Evolutionary conservation across 2,888 invertebrate species (phyloP).

Genomic region (Leptogaster cylindrica): DNA sequence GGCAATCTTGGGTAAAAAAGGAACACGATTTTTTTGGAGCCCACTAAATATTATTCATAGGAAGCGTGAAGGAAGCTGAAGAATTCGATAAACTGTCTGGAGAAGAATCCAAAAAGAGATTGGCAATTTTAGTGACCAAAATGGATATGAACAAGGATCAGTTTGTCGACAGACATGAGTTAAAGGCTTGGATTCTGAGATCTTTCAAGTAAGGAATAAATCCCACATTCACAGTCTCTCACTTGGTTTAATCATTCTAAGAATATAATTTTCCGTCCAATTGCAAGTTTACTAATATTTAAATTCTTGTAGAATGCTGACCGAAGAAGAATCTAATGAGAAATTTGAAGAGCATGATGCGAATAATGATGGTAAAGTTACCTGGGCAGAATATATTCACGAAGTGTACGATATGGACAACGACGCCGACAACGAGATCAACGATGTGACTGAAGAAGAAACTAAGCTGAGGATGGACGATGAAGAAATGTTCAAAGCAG

Average conservation of each 20-base stretch:
- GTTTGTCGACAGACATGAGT: conserved; percentile 78
- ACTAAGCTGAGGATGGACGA: conserved; percentile 76
- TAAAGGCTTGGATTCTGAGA: conserved; percentile 90
- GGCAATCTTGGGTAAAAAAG: conserved; percentile 81
- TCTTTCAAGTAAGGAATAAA: conserved; percentile 76
- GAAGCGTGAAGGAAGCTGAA: conserved; percentile 89
- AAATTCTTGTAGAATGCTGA: conserved; percentile 70
- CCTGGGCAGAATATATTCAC: conserved; percentile 89
- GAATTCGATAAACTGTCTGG: conserved; percentile 87
- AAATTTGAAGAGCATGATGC: conserved; percentile 85
- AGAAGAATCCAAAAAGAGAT: conserved; percentile 81
- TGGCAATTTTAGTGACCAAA: conserved; percentile 76
- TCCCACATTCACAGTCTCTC: not conserved
- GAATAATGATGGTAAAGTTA: conserved; percentile 79
- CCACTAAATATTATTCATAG: conserved; percentile 60
- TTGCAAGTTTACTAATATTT: not conserved
- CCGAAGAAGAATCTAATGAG: conserved; percentile 86
- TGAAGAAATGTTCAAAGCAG: conserved; percentile 81
- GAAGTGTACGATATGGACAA: conserved; percentile 83
- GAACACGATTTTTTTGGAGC: not conserved
- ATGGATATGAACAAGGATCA: conserved; percentile 89
- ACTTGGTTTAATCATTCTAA: no score
- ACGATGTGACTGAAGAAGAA: conserved; percentile 64
- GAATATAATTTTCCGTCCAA: no score
- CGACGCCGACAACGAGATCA: conserved; percentile 65